A percentile compares a stretch with the other conserved stretches of the same genome.
phyloP scores from a whole-genome alignment of 2,797 vertebrate genomes.

The Anolis apletophallus region DNA sequence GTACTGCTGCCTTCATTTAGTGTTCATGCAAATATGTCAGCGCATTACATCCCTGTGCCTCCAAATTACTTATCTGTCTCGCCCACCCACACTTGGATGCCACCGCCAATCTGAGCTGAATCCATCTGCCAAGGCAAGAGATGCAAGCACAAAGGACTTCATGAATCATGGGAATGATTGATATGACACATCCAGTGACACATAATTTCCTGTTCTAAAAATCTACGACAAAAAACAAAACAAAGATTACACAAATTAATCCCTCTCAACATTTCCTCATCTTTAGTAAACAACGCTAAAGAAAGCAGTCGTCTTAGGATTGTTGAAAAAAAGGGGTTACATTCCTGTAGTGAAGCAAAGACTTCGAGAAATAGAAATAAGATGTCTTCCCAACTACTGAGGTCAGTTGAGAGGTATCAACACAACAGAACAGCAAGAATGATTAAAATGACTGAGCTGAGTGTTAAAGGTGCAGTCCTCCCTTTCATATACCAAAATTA shows the following conservation, averaged over 20 bases:
- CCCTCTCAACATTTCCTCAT: conserved; percentile 66
- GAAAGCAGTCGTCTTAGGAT: not conserved
- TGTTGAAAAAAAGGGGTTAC: not conserved
- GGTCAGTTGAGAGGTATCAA: conserved; percentile 72
- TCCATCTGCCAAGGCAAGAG: conserved; percentile 79
- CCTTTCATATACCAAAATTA: conserved; percentile 56
- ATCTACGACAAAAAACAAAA: conserved; percentile 60
- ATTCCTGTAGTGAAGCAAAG: conserved; percentile 54
- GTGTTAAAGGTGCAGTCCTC: conserved; percentile 77
- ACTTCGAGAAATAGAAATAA: conserved; percentile 42
- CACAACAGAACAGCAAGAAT: conserved; percentile 70
- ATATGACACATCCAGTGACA: conserved; percentile 49
- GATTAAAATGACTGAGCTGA: conserved; percentile 66
- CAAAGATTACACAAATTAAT: conserved; percentile 55
- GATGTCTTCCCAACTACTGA: conserved; percentile 59
- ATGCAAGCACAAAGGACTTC: conserved; percentile 82
- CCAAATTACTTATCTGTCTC: conserved; percentile 25
- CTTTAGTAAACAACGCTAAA: conserved; percentile 48
- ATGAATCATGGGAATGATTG: conserved; percentile 74
- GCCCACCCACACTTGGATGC: conserved; percentile 71
- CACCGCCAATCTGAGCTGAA: conserved; percentile 61
- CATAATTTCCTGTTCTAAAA: conserved; percentile 66
- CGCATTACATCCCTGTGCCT: conserved; percentile 24
- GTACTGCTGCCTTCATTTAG: not conserved
- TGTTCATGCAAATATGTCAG: not conserved